phyloP scores from a whole-genome alignment of 2,113 vertebrate genomes.

The Petrocephalus zakoni region DNA sequence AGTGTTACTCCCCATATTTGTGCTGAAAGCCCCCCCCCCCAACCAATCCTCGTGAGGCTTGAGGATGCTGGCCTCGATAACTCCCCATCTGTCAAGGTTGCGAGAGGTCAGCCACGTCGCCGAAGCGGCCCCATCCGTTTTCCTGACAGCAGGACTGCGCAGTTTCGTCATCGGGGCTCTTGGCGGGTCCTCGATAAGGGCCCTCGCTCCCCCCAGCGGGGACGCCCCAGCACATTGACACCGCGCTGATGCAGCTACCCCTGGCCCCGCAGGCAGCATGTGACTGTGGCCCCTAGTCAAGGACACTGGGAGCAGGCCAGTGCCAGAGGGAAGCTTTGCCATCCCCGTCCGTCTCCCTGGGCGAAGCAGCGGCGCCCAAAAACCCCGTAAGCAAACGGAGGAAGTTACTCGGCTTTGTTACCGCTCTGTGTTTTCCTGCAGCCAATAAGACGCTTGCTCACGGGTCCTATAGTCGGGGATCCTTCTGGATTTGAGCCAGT shows the following conservation, averaged over 20 bases:
- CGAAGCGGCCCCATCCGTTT: conserved; percentile 25
- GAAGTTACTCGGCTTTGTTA: neutral
- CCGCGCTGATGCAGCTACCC: conserved; percentile 37
- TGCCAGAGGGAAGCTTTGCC: neutral
- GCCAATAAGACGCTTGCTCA: neutral
- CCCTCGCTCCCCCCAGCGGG: neutral
- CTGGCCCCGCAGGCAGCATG: conserved; percentile 20
- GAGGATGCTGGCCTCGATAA: conserved; percentile 48
- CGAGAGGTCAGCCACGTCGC: conserved; percentile 23
- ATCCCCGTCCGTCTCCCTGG: neutral
- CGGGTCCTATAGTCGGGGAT: neutral
- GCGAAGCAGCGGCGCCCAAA: neutral
- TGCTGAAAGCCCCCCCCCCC: conserved; percentile 21
- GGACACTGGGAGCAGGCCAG: conserved; percentile 13
- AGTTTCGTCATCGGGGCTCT: conserved; percentile 31
- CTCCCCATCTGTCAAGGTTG: conserved; percentile 53
- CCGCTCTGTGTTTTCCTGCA: neutral
- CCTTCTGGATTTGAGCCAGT: neutral
- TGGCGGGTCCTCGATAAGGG: conserved; percentile 28
- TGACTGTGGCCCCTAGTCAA: conserved; percentile 29
- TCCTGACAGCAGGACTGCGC: conserved; percentile 29
- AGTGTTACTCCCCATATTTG: neutral
- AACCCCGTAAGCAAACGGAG: neutral
- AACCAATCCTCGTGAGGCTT: conserved; percentile 33
- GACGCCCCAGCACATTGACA: neutral